Evolutionary conservation across 1,140 invertebrate genomes (phyloP).

Genomic region (Trichogramma pretiosum): DNA sequence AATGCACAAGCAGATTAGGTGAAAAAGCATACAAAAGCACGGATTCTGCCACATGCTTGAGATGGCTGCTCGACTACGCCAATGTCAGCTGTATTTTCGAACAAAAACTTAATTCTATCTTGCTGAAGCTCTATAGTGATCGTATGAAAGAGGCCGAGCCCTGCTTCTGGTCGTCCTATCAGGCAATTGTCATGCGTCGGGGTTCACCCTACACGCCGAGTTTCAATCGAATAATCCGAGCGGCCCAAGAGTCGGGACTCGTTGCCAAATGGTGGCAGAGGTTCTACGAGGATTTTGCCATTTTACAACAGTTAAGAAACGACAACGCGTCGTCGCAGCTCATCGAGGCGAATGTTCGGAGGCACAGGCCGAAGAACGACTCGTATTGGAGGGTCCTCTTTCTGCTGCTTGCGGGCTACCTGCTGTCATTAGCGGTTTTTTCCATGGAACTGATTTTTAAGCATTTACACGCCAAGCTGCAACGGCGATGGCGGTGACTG

Average conservation of each 20-base stretch:
- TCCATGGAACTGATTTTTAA: too few relatives aligned
- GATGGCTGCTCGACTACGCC: neutral
- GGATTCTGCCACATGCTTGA: neutral
- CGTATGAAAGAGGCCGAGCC: neutral
- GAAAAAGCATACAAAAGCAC: neutral
- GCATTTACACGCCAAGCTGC: too few relatives aligned
- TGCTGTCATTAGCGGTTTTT: too few relatives aligned
- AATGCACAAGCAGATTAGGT: neutral
- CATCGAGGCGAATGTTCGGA: too few relatives aligned
- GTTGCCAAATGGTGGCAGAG: neutral
- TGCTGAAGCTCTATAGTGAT: neutral
- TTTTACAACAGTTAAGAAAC: neutral
- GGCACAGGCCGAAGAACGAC: neutral
- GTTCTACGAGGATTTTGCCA: too few relatives aligned
- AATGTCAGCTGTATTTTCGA: conserved; percentile 2
- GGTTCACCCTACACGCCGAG: conserved; percentile 1
- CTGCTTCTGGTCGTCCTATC: neutral
- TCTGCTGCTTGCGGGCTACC: neutral
- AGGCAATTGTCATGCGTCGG: neutral
- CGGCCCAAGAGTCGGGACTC: neutral
- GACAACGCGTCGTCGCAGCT: neutral
- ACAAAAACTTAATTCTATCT: neutral
- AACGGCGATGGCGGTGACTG: too few relatives aligned
- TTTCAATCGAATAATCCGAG: neutral
- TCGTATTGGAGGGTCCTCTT: too few relatives aligned